Evolutionary conservation across 2,888 invertebrate species (phyloP).

Genomic region (Diplolepis rosae): DNA sequence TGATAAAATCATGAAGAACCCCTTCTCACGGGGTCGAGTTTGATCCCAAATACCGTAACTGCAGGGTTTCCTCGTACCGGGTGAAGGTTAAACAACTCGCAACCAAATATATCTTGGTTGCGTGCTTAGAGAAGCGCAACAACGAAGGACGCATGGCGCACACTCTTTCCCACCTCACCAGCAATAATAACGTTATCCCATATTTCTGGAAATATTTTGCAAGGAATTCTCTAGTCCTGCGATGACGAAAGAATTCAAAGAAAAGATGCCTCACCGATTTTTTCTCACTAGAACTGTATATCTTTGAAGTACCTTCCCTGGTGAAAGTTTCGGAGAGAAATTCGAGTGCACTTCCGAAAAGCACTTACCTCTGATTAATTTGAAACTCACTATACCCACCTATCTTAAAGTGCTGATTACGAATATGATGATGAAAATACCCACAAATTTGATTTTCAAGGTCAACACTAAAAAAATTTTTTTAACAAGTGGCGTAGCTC

Average conservation of each 20-base stretch:
- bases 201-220: neutral
- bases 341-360: too few species aligned
- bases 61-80: constrained; percentile 7
- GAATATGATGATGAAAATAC: too few species aligned
- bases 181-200: neutral
- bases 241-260: neutral
- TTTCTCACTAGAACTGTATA: too few species aligned
- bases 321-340: too few species aligned
- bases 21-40: constrained; percentile 28
- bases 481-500: too few species aligned
- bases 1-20: neutral
- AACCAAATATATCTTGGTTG: neutral
- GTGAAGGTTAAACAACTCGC: constrained; percentile 17
- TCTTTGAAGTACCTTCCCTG: too few species aligned
- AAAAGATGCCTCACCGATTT: too few species aligned
- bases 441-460: too few species aligned
- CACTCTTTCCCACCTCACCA: neutral
- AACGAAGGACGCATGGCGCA: neutral
- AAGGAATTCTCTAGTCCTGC: neutral
- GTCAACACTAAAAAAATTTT: too few species aligned
- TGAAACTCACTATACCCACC: too few species aligned
- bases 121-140: constrained; percentile 1
- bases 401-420: too few species aligned
- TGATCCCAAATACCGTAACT: constrained; percentile 18
- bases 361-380: too few species aligned